Evolutionary conservation across 2,888 invertebrate genomes (phyloP).

Genomic region (Leuctra nigra): DNA sequence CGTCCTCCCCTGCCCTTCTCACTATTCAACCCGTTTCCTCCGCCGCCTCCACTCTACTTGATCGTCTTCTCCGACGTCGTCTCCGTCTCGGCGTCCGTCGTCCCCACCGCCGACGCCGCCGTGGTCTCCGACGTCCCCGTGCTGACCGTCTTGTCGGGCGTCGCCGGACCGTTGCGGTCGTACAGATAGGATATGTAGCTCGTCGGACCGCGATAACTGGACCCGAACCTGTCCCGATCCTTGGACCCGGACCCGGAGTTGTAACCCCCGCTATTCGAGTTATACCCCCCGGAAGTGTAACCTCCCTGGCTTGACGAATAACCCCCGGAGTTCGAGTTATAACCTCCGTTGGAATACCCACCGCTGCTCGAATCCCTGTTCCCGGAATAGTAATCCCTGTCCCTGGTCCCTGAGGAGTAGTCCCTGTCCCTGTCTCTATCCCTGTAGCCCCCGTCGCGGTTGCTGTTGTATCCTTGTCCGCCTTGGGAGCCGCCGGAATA

Average conservation of each 20-base stretch:
- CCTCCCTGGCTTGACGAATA: not conserved
- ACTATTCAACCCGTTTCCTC: no score
- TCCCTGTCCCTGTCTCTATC: not conserved
- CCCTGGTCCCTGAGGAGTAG: not conserved
- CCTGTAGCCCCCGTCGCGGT: not conserved
- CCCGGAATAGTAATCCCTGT: not conserved
- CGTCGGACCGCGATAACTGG: conserved; percentile 22
- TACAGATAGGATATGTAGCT: conserved; percentile 25
- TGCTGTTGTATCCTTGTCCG: not conserved
- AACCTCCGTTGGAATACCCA: not conserved
- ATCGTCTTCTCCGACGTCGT: conserved; percentile 16
- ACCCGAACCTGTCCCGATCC: conserved; percentile 6
- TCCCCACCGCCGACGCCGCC: conserved; percentile 7
- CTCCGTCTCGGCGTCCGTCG: conserved; percentile 5
- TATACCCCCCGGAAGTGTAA: not conserved
- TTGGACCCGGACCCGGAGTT: not conserved
- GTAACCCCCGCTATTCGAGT: not conserved
- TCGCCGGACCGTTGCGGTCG: conserved; percentile 21
- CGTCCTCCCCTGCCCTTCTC: no score
- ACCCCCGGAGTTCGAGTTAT: not conserved
- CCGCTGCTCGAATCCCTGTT: not conserved
- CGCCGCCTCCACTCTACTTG: no score
- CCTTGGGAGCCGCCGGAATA: not conserved
- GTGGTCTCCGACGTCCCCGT: conserved; percentile 1
- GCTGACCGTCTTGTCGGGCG: conserved; percentile 12